Conservation (phyloP, 2,113 vertebrate genomes). For the Calyptommatus sinebrachiatus region DNA sequence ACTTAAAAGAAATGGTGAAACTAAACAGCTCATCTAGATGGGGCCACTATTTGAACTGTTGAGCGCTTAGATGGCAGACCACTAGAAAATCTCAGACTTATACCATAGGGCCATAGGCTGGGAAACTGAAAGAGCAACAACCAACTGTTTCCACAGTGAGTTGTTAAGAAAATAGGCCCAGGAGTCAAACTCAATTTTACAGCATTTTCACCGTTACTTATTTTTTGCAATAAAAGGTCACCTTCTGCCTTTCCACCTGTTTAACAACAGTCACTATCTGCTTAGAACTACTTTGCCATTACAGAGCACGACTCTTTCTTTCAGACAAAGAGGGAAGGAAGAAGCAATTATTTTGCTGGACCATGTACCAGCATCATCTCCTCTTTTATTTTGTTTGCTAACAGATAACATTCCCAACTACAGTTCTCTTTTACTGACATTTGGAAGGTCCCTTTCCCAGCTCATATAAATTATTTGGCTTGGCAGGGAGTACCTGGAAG, state of each 20-base stretch:
- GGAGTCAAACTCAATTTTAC: too few relatives aligned
- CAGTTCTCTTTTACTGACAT: constrained; percentile 15
- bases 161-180: too few relatives aligned
- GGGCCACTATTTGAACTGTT: too few relatives aligned
- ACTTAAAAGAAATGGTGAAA: too few relatives aligned
- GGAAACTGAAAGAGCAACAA: too few relatives aligned
- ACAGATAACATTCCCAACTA: background rate
- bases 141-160: too few relatives aligned
- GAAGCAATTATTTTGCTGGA: background rate
- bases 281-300: background rate
- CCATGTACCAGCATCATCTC: background rate
- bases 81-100: too few relatives aligned
- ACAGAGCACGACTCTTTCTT: background rate
- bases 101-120: too few relatives aligned
- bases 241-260: background rate
- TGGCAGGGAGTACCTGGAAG: background rate
- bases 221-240: background rate
- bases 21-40: too few relatives aligned
- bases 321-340: background rate
- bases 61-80: too few relatives aligned
- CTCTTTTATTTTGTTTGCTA: constrained; percentile 2
- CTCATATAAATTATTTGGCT: constrained; percentile 31
- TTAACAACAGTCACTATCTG: background rate
- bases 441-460: background rate
- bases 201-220: background rate